Percentiles rank a stretch among this genome's conserved stretches.
Conservation (phyloP, 2,797 vertebrate species). For the Morelia viridis region DNA sequence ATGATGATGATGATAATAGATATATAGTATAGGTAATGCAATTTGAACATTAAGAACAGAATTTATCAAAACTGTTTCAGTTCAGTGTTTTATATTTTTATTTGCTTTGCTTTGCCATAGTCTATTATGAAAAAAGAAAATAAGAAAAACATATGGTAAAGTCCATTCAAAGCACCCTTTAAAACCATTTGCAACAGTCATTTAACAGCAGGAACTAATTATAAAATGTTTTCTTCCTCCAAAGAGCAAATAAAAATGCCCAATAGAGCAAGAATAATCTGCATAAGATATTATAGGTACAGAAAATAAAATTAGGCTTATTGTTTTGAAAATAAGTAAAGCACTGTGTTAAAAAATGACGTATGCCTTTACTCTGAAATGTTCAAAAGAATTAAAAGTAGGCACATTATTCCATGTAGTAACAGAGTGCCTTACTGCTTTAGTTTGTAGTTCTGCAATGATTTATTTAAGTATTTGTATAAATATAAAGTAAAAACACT, state of each 20-base stretch:
- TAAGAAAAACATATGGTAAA: background rate
- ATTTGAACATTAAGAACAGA: background rate
- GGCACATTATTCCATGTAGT: slow-evolving; percentile 28
- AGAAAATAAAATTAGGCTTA: background rate
- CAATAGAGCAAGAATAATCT: background rate
- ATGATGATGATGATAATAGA: background rate
- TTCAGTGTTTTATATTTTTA: background rate
- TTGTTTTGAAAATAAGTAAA: background rate
- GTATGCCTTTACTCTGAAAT: slow-evolving; percentile 6
- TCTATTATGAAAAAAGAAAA: background rate
- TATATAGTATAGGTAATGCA: background rate
- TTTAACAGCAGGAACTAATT: background rate
- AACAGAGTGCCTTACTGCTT: background rate
- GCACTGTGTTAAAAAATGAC: background rate
- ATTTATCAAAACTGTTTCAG: background rate
- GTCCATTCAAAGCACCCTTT: background rate
- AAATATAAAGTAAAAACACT: slow-evolving; percentile 47
- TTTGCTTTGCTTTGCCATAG: background rate
- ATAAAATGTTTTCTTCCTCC: background rate
- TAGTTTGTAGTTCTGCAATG: background rate
- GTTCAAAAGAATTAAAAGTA: slow-evolving; percentile 38
- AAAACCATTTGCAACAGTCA: background rate
- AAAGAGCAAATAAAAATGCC: background rate
- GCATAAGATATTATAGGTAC: background rate
- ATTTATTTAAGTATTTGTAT: slow-evolving; percentile 20